phyloP scores from a whole-genome alignment of 2,797 vertebrate genomes.

The Girardinus metallicus region DNA sequence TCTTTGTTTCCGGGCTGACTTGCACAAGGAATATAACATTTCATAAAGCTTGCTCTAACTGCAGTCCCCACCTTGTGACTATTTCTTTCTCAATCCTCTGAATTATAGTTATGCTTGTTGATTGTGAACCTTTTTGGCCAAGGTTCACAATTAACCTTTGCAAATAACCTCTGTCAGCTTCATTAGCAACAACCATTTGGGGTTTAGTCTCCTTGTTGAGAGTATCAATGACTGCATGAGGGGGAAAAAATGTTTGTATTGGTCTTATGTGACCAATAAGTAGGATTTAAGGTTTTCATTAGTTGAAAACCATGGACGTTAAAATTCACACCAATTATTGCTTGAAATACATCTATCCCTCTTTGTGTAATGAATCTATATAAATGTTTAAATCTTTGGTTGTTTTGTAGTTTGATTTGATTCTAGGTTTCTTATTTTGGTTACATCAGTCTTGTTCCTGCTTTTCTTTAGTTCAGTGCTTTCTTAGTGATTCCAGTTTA shows the following conservation, averaged over 20 bases:
- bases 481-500: too few relatives aligned
- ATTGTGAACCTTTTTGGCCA: background rate
- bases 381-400: background rate
- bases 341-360: background rate
- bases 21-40: background rate
- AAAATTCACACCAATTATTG: background rate
- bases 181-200: background rate
- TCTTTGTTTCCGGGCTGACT: background rate
- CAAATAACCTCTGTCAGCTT: background rate
- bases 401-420: too few relatives aligned
- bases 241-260: background rate
- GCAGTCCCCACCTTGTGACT: background rate
- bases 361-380: background rate
- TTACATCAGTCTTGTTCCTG: too few relatives aligned
- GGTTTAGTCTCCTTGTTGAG: background rate
- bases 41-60: background rate
- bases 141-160: too few relatives aligned
- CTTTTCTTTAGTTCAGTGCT: too few relatives aligned
- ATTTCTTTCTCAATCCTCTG: background rate
- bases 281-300: background rate
- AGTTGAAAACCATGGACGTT: background rate
- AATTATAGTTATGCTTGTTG: background rate
- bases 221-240: background rate
- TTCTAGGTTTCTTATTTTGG: too few relatives aligned
- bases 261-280: background rate